Evolutionary conservation across 2,797 vertebrate genomes (phyloP), one percentile per base, ranked within the genome.

Genomic region (Mus minutoides): DNA sequence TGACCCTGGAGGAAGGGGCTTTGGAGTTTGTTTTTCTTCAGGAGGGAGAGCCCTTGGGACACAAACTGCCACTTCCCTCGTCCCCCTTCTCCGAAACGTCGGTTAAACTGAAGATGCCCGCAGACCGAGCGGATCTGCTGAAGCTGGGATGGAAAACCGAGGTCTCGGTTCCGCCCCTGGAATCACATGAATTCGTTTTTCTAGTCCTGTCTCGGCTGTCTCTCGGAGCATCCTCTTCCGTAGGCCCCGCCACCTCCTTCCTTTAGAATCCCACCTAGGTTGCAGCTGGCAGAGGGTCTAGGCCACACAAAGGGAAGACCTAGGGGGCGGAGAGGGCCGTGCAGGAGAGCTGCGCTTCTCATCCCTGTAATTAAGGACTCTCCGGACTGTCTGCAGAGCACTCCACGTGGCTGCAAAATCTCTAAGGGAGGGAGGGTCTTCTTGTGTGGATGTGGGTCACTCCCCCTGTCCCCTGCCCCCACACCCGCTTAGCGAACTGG

Each of bases 231-330:
- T 60, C 90, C 88, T 91, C 85, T 85, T 80, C 71, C 71, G 11
- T 52, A 49, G 91, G 76, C 79, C 94, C 85, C 60, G 58, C 89
- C 88, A n/a, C 83, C 76, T 34, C 54, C 93, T 79, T 89, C 62
- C 82, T 95, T 89, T 95, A 86, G 93, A 90, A 79, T 97, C 98
- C 97, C 96, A 97, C 97, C 92, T 88, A 97, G 97, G 97, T 97
- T 24, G 37, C 77, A 91, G 87, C 82, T 75, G 97, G 97, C 95
- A 96, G 95, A 79, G 92, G 73, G 92, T 98, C 96, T 97, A 98
- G 96, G 96, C 97, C 98, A 97, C 97, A 97, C 96, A 96, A 98
- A 98, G 94, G 96, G 92, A 80, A 67, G 88, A 87, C 95, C 17
- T 34, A 49, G 46, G 77, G 85, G 92, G 85, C 46, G 31, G 60